A percentile compares a stretch with the other conserved stretches of the same genome.
phyloP scores from a whole-genome alignment of 2,797 vertebrate species.

The Thunnus albacares region DNA sequence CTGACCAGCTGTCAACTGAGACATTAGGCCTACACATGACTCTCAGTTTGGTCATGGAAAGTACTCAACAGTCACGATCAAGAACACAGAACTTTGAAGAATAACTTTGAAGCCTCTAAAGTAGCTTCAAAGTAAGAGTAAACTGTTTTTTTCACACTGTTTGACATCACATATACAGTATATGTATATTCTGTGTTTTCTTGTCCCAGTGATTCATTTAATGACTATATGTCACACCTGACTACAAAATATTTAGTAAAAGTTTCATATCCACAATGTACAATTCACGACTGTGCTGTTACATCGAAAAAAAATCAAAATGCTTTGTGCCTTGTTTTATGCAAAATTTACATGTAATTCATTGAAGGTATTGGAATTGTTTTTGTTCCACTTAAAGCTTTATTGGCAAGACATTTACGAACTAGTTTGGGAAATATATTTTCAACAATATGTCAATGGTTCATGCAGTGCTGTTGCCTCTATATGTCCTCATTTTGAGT shows the following conservation, averaged over 20 bases:
- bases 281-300: not conserved
- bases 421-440: no score
- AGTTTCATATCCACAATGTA: not conserved
- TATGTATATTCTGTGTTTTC: not conserved
- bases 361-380: not conserved
- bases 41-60: constrained; percentile 43
- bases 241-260: not conserved
- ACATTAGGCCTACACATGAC: constrained; percentile 51
- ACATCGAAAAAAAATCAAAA: not conserved
- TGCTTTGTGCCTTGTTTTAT: no score
- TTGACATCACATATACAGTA: not conserved
- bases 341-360: no score
- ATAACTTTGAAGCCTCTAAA: not conserved
- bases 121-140: not conserved
- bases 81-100: constrained; percentile 24
- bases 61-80: constrained; percentile 56
- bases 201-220: not conserved
- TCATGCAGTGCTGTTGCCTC: no score
- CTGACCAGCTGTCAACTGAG: constrained; percentile 75
- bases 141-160: not conserved
- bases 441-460: no score
- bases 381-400: no score
- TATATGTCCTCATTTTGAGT: no score
- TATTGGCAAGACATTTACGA: no score
- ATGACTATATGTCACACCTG: not conserved